Base-by-base conservation (phyloP, 2,797 vertebrate species). In the Tolypeutes matacus region DNA sequence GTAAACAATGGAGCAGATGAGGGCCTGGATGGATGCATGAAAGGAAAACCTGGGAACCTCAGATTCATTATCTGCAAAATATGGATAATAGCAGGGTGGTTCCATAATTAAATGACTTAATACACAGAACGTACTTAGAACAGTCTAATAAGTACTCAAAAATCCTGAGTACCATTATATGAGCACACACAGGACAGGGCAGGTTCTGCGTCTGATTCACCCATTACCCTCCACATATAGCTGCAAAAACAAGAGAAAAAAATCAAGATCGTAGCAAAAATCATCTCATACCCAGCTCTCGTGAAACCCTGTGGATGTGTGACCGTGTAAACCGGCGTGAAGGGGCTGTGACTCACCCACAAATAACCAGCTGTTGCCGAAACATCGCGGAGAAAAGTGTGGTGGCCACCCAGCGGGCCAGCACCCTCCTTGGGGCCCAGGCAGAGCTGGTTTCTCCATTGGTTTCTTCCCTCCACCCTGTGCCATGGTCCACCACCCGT, bases 101-200 rank as follows among this genome's bases (percentile, higher is more conserved):
- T 56, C 46, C 51, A 51, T 78, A 87, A 86, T 91, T 23, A 93
- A 89, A 91, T 60, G 76, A 87, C 25, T 20, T 56, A 53, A n/a
- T 36, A 29, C 29, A 3, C 13, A 1, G 13, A 70, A 69, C n/a
- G 88, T 65, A 62, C 51, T 62, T 86, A 89, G 27, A 46, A 12
- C n/a, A 25, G 23, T 69, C 31, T 23, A 6, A 18, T 53, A 91
- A 94, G 62, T 49, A n/a, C 72, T 93, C 67, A 51, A 12, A 69
- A 70, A 73, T 72, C 34, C 56, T 46, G 70, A 36, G 60, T 73
- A 6, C 36, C 80, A 91, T 72, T 18, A 5, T 27, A 46, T 34
- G 88, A 81, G 58, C 75, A 23, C 42, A 29, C 51, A 17, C 8
- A 70, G 46, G 49, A 36, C 5, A 42, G 42, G 70, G 56, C 69